phyloP scores from a whole-genome alignment of 2,113 vertebrate species.

The Paratilapia polleni region DNA sequence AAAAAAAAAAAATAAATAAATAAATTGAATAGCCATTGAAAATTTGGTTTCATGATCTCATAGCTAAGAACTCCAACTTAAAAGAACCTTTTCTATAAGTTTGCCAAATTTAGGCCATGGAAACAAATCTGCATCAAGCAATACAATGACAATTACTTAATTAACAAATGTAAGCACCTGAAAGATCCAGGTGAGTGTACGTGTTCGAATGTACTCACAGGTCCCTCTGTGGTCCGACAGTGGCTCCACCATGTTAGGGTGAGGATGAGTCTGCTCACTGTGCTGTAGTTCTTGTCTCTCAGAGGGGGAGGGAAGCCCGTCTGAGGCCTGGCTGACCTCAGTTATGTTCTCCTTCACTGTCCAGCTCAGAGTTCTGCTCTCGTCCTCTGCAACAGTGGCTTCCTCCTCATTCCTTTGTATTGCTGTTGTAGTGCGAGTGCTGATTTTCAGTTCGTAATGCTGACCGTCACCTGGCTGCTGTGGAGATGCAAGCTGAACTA shows the following conservation, averaged over 20 bases:
- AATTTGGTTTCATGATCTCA: neutral
- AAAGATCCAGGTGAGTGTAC: neutral
- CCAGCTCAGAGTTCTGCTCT: neutral
- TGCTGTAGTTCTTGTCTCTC: neutral
- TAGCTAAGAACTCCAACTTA: neutral
- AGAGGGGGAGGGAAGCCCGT: neutral
- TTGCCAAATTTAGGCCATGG: too few relatives aligned
- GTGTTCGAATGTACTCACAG: slow-evolving; percentile 25
- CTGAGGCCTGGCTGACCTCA: neutral
- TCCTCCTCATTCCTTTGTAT: neutral
- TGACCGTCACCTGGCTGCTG: neutral
- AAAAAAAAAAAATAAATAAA: too few relatives aligned
- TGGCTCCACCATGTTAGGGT: slow-evolving; percentile 42
- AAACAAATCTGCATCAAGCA: neutral
- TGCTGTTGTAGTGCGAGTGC: neutral
- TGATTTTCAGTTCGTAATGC: neutral
- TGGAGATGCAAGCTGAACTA: neutral
- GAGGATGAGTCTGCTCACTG: neutral
- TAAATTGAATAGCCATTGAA: neutral
- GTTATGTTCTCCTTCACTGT: neutral
- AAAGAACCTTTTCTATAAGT: too few relatives aligned
- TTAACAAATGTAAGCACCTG: neutral
- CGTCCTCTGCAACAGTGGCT: neutral
- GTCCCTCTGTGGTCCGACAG: slow-evolving; percentile 34
- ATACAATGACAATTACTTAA: neutral